These are phyloP conservation scores for Andricus grossulariae DNA, from an alignment of 1,140 invertebrate genomes.

Conservation along the genomic window DNA sequence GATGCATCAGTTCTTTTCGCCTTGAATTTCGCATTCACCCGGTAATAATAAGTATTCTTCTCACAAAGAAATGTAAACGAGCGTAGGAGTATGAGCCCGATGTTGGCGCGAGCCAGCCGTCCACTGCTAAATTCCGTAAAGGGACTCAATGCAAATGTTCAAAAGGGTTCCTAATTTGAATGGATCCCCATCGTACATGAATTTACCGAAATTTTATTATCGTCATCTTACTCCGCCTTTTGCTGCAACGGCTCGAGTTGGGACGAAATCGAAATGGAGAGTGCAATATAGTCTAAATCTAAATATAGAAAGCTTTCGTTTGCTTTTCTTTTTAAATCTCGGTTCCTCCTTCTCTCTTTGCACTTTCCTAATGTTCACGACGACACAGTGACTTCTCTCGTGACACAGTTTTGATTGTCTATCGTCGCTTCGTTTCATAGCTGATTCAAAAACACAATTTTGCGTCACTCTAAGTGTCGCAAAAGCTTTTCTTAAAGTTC, in stretches of 20 bases:
- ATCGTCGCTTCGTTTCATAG: neutral
- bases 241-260: neutral
- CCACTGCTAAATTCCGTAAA: constrained; percentile 18
- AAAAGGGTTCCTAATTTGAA: constrained; percentile 4
- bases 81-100: neutral
- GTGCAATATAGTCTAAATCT: neutral
- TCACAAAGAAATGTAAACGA: constrained; percentile 21
- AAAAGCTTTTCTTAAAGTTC: no score
- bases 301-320: constrained; percentile 20
- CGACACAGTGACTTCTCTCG: neutral
- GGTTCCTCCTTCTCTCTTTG: neutral
- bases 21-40: constrained; percentile 18
- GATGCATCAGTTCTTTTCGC: constrained; percentile 8
- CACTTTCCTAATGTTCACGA: neutral
- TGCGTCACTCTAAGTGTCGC: no score
- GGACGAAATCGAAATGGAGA: neutral
- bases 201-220: constrained; percentile 15
- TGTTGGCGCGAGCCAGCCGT: constrained; percentile 20
- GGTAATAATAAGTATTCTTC: constrained; percentile 27
- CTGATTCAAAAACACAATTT: no score
- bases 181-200: neutral
- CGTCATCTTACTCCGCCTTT: neutral
- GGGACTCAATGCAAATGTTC: constrained; percentile 7
- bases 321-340: neutral
- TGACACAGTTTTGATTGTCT: neutral